phyloP scores from a whole-genome alignment of 2,797 vertebrate genomes.

The Euphonia xanthogaster region DNA sequence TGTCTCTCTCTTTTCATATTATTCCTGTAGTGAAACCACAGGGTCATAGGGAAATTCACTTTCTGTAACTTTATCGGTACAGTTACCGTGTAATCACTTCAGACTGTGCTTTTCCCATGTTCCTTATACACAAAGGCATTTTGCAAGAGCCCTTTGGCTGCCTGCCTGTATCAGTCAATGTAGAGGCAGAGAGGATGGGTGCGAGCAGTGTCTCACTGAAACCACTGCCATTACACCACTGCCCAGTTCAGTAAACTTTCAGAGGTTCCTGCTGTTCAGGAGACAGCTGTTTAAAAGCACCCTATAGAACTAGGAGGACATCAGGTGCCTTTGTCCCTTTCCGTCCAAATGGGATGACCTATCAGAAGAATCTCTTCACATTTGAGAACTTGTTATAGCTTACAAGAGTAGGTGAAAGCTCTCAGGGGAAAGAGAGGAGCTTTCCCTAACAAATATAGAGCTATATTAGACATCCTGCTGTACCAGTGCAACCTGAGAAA shows the following conservation, averaged over 20 bases:
- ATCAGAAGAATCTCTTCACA: background rate
- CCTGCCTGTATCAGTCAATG: background rate
- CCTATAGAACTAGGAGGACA: background rate
- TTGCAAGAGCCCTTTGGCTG: background rate
- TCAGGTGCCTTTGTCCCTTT: background rate
- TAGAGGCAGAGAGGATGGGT: background rate
- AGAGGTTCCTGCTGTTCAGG: background rate
- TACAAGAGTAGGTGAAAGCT: background rate
- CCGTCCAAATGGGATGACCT: background rate
- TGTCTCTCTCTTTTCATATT: background rate
- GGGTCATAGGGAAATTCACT: conserved; percentile 18
- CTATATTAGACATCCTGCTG: background rate
- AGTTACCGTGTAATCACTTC: conserved; percentile 10
- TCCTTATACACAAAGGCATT: background rate
- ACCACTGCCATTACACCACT: background rate
- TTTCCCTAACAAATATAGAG: background rate
- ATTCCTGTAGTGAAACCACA: conserved; percentile 18
- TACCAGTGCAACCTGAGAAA: background rate
- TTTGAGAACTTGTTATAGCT: background rate
- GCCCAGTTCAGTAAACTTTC: background rate
- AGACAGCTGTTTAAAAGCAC: background rate
- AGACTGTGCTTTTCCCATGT: background rate
- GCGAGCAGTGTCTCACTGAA: accelerated
- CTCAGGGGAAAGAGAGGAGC: background rate
- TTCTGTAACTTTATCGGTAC: conserved; percentile 2